These are phyloP conservation scores for Osmerus eperlanus DNA, from an alignment of 2,113 vertebrate species.

Conservation along the genomic window DNA sequence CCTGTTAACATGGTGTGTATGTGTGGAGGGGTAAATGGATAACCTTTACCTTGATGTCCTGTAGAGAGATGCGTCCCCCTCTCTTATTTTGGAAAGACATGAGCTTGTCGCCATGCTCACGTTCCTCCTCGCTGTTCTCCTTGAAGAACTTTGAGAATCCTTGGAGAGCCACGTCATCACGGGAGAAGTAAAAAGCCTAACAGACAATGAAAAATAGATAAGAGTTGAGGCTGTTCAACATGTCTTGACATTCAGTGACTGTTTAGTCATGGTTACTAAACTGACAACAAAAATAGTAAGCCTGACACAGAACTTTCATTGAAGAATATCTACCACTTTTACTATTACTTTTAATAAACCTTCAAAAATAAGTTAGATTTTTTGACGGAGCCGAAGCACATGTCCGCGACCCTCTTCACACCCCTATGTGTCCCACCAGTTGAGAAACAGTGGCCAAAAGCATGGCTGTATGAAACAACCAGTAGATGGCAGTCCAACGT, in stretches of 20 bases:
- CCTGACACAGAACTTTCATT: too few species aligned
- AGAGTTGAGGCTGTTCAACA: too few species aligned
- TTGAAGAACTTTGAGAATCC: slow-evolving; percentile 82
- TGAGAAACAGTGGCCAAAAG: not conserved
- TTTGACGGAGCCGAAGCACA: too few species aligned
- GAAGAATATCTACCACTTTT: too few species aligned
- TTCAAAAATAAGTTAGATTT: too few species aligned
- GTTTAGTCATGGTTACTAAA: too few species aligned
- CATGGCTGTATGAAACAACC: not conserved
- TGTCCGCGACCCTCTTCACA: too few species aligned
- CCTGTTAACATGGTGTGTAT: too few species aligned
- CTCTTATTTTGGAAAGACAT: slow-evolving; percentile 81
- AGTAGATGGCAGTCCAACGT: too few species aligned
- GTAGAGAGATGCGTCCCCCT: slow-evolving; percentile 79
- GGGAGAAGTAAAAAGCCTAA: slow-evolving; percentile 79
- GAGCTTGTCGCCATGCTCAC: slow-evolving; percentile 76
- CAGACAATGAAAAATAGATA: not conserved
- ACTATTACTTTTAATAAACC: too few species aligned
- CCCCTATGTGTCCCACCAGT: not conserved
- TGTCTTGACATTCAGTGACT: not conserved
- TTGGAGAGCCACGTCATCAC: slow-evolving; percentile 81
- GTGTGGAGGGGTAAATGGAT: too few species aligned
- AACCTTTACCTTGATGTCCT: slow-evolving; percentile 75
- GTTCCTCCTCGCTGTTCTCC: slow-evolving; percentile 77
- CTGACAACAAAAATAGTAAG: too few species aligned